A percentile compares a stretch with the other conserved stretches of the same genome.
phyloP scores from a whole-genome alignment of 92 coral and sea anemone genomes.

The Pocillopora meandrina region DNA sequence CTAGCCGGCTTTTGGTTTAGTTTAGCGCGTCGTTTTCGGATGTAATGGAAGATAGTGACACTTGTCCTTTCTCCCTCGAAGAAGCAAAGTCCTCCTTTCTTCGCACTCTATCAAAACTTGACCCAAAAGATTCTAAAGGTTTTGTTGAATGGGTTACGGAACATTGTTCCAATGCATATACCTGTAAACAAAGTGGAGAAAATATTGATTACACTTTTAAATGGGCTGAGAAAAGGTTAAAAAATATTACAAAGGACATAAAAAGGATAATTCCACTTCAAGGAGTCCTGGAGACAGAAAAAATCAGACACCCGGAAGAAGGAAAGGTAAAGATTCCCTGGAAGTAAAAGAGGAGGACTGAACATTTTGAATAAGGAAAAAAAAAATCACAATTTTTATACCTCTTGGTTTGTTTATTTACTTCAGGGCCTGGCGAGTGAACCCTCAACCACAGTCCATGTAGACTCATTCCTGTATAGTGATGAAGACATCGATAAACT shows the following conservation, averaged over 20 bases:
- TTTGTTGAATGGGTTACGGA: constrained; percentile 75
- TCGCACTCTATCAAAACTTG: constrained; percentile 57
- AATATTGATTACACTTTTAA: not conserved
- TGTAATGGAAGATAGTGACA: constrained; percentile 16
- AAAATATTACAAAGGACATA: constrained; percentile 63
- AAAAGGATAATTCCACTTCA: constrained; percentile 59
- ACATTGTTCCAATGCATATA: constrained; percentile 44
- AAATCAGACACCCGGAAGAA: constrained; percentile 51
- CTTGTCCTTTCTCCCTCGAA: constrained; percentile 27
- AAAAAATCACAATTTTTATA: not conserved
- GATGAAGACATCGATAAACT: constrained; percentile 79
- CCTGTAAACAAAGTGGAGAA: constrained; percentile 14
- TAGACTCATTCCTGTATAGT: constrained; percentile 82
- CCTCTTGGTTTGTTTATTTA: not conserved
- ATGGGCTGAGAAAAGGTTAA: constrained; percentile 56
- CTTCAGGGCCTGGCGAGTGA: constrained; percentile 56
- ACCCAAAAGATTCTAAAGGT: constrained; percentile 58
- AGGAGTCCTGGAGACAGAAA: constrained; percentile 57
- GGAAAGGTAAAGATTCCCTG: not conserved
- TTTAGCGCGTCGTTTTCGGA: not conserved
- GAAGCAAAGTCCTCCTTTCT: constrained; percentile 67
- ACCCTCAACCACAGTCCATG: constrained; percentile 65
- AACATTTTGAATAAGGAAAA: not conserved
- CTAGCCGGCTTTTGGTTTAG: too few relatives aligned
- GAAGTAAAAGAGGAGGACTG: not conserved